Evolutionary conservation across 2,797 vertebrate genomes (phyloP), one percentile per base, ranked within the genome.

Genomic region (Cyprinella venusta): DNA sequence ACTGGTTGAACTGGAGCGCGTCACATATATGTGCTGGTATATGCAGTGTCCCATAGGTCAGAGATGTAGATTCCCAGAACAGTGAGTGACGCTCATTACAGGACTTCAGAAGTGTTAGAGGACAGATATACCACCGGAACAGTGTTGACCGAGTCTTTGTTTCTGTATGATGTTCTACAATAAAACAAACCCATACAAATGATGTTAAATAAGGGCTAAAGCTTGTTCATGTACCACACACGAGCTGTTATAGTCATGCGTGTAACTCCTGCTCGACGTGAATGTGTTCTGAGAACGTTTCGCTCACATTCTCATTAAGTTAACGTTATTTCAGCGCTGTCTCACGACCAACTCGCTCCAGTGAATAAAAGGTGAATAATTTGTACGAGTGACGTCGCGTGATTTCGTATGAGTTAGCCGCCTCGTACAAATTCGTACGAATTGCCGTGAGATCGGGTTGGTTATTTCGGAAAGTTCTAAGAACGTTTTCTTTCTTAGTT

Each of bases 31-130:
- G 91, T 88, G 86, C 83, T 85, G 85, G 91, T 88, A 88, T 92
- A 89, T 91, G 90, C 90, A 89, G 92, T 94, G 93, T 94, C 92
- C 90, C 88, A 91, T 92, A 92, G 87, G 88, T 92, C 91, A 91
- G 56, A 88, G 92, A 87, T 89, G 90, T 88, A 81, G 87, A 85
- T 94, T 90, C 93, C 91, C 91, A 92, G 93, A 92, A 92, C 90
- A 92, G 89, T 90, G 92, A 91, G 85, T 70, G 91, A 86, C 21
- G 4, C 67, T 87, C 90, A 90, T 94, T 92, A 88, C 92, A 92
- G 92, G 92, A 92, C 91, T 89, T 90, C 88, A 42, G 33, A 40
- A 30, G 16, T 72, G 15, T 45, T 19, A 19, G 30, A 48, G 69
- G 45, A 30, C n/a, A n/a, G n/a, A n/a, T n/a, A n/a, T n/a, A n/a